These are phyloP conservation scores for Gobionotothen gibberifrons DNA, from an alignment of 2,797 vertebrate species.

Conservation along the genomic window DNA sequence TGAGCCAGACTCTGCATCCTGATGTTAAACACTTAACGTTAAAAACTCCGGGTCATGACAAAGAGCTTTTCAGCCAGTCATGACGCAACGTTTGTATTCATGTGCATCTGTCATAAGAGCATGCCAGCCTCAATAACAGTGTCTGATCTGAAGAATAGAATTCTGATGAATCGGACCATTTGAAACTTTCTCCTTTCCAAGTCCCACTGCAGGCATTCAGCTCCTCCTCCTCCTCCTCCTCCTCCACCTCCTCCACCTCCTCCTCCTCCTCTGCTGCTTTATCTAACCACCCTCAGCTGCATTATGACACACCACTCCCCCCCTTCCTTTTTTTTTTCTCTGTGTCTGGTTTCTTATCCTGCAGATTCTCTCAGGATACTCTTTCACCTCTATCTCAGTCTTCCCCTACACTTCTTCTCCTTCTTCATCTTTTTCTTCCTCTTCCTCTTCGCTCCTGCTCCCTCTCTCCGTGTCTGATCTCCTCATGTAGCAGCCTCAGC, in stretches of 20 bases:
- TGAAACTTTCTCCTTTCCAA: too few species aligned
- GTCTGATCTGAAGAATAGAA: too few species aligned
- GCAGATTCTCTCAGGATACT: too few species aligned
- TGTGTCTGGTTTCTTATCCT: background rate
- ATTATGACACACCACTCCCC: background rate
- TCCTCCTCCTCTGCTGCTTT: background rate
- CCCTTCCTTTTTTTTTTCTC: background rate
- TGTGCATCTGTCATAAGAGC: too few species aligned
- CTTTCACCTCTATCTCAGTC: background rate
- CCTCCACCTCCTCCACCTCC: background rate
- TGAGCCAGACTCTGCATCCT: too few species aligned
- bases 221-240: background rate
- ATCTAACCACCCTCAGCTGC: background rate
- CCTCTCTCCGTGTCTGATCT: background rate
- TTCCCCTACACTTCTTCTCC: background rate
- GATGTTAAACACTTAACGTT: too few species aligned
- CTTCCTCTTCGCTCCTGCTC: background rate
- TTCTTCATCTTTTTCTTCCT: background rate
- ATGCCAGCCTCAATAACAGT: too few species aligned
- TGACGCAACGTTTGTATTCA: too few species aligned
- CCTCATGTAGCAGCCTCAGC: constrained; percentile 1
- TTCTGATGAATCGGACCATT: too few species aligned
- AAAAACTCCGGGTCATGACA: too few species aligned
- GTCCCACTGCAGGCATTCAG: background rate
- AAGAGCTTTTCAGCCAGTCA: too few species aligned